A percentile compares a stretch with the other conserved stretches of the same genome.
These are phyloP conservation scores for Eupithecia vulgata DNA, from an alignment of 2,888 invertebrate genomes.

Conservation along the genomic window DNA sequence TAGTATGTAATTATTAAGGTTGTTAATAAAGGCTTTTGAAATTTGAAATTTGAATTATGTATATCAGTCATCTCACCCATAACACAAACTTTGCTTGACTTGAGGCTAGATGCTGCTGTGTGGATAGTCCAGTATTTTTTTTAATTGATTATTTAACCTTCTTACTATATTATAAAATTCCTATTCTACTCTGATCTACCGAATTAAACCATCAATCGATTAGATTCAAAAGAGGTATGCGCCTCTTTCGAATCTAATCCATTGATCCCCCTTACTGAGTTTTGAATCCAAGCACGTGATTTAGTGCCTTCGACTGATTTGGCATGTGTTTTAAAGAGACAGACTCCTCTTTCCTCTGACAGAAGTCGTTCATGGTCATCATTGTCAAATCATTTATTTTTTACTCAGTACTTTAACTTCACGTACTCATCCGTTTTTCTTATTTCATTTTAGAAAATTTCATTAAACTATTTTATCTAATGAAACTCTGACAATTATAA, in stretches of 20 bases:
- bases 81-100: too few species aligned
- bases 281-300: not conserved
- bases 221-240: not conserved
- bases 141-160: too few species aligned
- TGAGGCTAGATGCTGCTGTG: too few species aligned
- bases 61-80: too few species aligned
- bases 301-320: not conserved
- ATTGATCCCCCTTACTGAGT: not conserved
- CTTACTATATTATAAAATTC: too few species aligned
- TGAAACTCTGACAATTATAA: not conserved
- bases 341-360: not conserved
- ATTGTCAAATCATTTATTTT: not conserved
- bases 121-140: too few species aligned
- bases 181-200: not conserved
- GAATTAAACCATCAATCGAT: not conserved
- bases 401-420: not conserved
- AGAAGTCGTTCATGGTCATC: not conserved
- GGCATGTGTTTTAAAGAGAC: not conserved
- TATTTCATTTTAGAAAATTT: too few species aligned
- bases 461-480: not conserved
- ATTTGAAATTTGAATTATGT: too few species aligned
- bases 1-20: too few species aligned
- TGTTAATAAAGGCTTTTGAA: too few species aligned
- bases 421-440: not conserved
- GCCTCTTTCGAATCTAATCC: too few species aligned